Evolutionary conservation across 2,113 vertebrate genomes (phyloP).

Genomic region (Lichenostomus cassidix): DNA sequence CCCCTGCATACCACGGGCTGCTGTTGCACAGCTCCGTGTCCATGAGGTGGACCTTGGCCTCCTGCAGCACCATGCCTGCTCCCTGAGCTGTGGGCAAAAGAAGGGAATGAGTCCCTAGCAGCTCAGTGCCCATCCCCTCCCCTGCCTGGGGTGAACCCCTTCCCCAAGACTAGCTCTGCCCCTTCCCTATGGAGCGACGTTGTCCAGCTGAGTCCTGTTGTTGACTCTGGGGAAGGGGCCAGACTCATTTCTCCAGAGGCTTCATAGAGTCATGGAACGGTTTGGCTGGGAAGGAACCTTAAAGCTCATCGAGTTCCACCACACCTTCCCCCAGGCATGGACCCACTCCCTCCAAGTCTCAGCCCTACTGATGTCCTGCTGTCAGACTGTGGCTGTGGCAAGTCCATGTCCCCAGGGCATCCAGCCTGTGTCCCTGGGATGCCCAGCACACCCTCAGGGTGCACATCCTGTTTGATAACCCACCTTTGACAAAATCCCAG

Average conservation of each 20-base stretch:
- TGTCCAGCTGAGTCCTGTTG: no score
- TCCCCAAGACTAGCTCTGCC: neutral
- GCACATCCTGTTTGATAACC: neutral
- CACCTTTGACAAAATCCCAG: neutral
- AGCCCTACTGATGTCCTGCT: no score
- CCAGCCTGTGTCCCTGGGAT: neutral
- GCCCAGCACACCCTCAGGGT: neutral
- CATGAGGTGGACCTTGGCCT: neutral
- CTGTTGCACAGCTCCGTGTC: neutral
- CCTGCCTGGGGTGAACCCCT: neutral
- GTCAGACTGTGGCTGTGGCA: no score
- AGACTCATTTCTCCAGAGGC: no score
- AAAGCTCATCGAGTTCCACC: no score
- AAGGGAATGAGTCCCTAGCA: neutral
- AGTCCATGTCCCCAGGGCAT: neutral
- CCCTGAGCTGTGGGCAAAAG: neutral
- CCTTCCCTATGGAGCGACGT: neutral
- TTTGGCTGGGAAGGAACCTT: no score
- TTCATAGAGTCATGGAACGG: no score
- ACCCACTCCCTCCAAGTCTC: no score
- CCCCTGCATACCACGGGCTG: neutral
- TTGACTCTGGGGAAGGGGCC: no score
- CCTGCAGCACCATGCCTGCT: neutral
- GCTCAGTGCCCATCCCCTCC: neutral
- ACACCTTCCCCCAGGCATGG: no score